phyloP scores from a whole-genome alignment of 2,113 vertebrate species.

The Hippocampus zosterae region DNA sequence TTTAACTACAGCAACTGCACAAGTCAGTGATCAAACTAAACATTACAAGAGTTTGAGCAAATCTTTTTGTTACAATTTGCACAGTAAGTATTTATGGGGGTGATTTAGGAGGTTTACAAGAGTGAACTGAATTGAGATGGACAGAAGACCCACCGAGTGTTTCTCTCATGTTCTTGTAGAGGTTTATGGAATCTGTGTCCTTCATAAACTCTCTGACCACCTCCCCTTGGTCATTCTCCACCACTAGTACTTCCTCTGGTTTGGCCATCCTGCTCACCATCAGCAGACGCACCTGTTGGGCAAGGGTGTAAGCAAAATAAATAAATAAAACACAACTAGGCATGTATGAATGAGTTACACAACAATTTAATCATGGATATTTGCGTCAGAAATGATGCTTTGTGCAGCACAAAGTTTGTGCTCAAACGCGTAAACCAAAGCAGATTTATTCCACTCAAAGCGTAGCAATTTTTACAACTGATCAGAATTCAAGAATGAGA shows the following conservation, averaged over 20 bases:
- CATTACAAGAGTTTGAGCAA: not conserved
- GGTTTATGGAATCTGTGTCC: conserved; percentile 98
- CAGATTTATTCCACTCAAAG: no score
- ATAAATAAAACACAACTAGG: not conserved
- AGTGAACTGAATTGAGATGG: no score
- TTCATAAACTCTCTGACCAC: conserved; percentile 99
- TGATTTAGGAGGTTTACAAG: not conserved
- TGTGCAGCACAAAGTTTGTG: no score
- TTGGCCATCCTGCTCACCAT: conserved; percentile 99
- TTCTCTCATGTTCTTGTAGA: conserved; percentile 99
- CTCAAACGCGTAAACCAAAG: no score
- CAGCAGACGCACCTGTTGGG: conserved; percentile 86
- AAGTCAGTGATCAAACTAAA: not conserved
- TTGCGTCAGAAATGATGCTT: not conserved
- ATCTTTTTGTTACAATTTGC: not conserved
- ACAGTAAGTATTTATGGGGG: not conserved
- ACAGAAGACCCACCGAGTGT: conserved; percentile 79
- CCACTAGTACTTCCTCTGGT: conserved; percentile 95
- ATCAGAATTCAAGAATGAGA: no score
- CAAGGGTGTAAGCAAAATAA: not conserved
- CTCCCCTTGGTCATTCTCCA: conserved; percentile 98
- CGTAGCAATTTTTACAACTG: no score
- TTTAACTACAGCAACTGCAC: no score
- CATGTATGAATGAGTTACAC: not conserved
- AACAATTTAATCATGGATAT: not conserved